Evolutionary conservation across 2,113 vertebrate species (phyloP).

Genomic region (Hirundichthys speculiger): DNA sequence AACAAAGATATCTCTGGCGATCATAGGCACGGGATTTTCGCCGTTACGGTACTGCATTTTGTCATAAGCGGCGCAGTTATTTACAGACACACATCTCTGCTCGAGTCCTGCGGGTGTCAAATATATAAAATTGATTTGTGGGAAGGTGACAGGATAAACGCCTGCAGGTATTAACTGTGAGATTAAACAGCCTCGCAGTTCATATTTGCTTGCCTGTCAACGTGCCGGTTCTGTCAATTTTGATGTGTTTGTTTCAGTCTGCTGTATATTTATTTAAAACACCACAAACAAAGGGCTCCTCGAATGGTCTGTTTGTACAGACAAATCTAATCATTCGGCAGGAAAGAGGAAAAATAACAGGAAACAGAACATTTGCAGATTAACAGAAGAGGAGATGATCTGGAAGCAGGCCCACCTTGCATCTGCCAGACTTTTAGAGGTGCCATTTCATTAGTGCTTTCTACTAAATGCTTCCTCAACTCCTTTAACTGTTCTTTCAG

Average conservation of each 20-base stretch:
- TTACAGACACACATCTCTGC: no score
- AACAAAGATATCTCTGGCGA: no score
- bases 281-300: neutral
- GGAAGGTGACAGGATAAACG: conserved; percentile 31
- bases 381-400: neutral
- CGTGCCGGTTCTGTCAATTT: neutral
- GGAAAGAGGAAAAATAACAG: neutral
- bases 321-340: neutral
- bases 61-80: no score
- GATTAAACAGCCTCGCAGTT: conserved; percentile 14
- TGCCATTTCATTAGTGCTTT: conserved; percentile 99
- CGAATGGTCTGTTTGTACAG: neutral
- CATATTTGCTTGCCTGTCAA: conserved; percentile 10
- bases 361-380: neutral
- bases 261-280: conserved; percentile 10
- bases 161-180: conserved; percentile 25
- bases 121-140: conserved; percentile 38
- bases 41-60: no score
- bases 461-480: conserved; percentile 93
- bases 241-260: conserved; percentile 22
- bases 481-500: conserved; percentile 92
- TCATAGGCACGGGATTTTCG: no score
- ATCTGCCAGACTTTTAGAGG: conserved; percentile 98
- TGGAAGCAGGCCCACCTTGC: conserved; percentile 84
- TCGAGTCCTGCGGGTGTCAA: no score